Evolutionary conservation across 1,140 invertebrate genomes (phyloP).

Genomic region (Anagrus nilaparvatae): DNA sequence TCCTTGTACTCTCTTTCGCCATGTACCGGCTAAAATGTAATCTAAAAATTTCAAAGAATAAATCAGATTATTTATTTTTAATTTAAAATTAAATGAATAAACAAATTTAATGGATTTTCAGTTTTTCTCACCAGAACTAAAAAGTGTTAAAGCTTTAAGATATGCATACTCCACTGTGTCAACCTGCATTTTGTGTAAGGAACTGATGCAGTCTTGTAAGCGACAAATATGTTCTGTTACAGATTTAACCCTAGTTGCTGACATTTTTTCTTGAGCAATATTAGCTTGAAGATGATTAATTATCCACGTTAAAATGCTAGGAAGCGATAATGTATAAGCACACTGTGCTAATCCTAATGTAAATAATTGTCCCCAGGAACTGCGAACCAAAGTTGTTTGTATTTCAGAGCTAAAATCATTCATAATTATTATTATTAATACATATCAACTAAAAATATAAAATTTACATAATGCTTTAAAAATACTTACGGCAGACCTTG

Average conservation of each 20-base stretch:
- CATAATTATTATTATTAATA: slow-evolving; percentile 8
- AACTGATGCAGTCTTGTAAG: slow-evolving; percentile 72
- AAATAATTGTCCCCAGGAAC: slow-evolving; percentile 90
- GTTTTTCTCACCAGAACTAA: slow-evolving; percentile 48
- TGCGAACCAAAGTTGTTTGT: slow-evolving; percentile 72
- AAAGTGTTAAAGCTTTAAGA: slow-evolving; percentile 78
- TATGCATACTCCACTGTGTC: slow-evolving; percentile 81
- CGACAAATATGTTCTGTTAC: slow-evolving; percentile 75
- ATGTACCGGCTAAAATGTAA: slow-evolving; percentile 34
- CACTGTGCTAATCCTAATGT: slow-evolving; percentile 85
- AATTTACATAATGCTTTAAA: slow-evolving; percentile 5
- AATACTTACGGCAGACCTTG: slow-evolving; percentile 58
- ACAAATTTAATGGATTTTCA: neutral
- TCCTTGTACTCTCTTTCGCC: slow-evolving; percentile 48
- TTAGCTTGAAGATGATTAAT: slow-evolving; percentile 57
- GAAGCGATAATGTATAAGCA: slow-evolving; percentile 65
- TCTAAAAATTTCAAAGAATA: slow-evolving; percentile 22
- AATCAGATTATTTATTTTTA: too few species aligned
- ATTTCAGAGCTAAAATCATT: slow-evolving; percentile 54
- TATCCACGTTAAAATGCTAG: slow-evolving; percentile 74
- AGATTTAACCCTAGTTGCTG: slow-evolving; percentile 59
- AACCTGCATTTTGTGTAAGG: slow-evolving; percentile 63
- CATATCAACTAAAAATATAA: slow-evolving; percentile 2
- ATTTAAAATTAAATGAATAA: neutral
- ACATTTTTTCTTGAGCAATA: slow-evolving; percentile 62